Conservation (phyloP, 1,140 invertebrate genomes). For the Antheraea pernyi region DNA sequence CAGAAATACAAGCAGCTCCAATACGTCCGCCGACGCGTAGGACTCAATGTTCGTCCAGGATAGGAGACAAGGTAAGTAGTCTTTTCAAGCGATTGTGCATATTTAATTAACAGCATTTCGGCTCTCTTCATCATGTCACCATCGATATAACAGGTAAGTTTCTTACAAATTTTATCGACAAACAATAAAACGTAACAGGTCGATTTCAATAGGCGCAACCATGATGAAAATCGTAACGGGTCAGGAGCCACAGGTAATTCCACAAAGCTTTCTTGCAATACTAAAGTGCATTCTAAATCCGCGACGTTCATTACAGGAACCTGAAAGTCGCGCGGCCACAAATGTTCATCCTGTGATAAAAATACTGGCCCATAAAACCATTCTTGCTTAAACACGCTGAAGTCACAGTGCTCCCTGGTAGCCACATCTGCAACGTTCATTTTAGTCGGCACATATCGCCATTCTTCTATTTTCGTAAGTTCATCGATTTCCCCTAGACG, state of each 20-base stretch:
- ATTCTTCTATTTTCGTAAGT: not conserved
- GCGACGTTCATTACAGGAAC: constrained; percentile 44
- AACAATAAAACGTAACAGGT: not conserved
- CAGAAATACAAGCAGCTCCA: constrained; percentile 20
- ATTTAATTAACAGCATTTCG: too few relatives aligned
- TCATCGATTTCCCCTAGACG: constrained; percentile 10
- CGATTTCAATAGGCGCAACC: not conserved
- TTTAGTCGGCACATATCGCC: not conserved
- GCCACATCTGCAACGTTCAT: constrained; percentile 6
- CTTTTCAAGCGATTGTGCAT: not conserved
- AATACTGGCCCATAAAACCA: constrained; percentile 7
- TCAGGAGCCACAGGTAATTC: constrained; percentile 19
- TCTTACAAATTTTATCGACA: not conserved
- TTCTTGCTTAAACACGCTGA: not conserved
- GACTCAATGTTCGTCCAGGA: not conserved
- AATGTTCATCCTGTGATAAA: constrained; percentile 30
- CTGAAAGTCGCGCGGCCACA: constrained; percentile 18
- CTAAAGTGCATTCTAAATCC: constrained; percentile 20
- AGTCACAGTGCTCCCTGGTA: constrained; percentile 12
- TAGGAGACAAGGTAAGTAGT: not conserved
- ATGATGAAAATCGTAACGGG: constrained; percentile 19
- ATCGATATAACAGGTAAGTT: not conserved
- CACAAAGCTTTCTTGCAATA: not conserved
- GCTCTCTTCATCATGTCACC: too few relatives aligned
- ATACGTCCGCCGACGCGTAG: constrained; percentile 29